A percentile compares a stretch with the other conserved stretches of the same genome.
Conservation (phyloP, 2,888 invertebrate genomes). For the Temnothorax rugatulus region DNA sequence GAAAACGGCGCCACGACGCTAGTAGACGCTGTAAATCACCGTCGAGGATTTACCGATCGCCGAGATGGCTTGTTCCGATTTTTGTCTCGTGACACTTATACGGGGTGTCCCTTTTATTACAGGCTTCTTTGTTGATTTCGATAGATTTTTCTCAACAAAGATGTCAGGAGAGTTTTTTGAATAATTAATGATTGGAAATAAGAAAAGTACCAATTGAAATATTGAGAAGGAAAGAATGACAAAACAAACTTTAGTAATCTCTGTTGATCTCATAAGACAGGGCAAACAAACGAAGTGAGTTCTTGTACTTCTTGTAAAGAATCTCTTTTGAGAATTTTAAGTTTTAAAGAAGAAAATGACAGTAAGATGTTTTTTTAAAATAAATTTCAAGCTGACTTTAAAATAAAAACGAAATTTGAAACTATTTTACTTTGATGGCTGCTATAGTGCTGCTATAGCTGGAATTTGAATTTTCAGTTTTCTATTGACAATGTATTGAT, state of each 20-base stretch:
- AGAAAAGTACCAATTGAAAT: not conserved
- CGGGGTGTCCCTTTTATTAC: not conserved
- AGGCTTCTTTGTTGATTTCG: not conserved
- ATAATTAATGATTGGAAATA: not conserved
- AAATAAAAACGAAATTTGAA: not conserved
- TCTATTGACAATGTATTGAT: constrained; percentile 4
- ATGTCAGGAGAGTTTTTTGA: not conserved
- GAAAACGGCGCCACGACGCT: constrained; percentile 36
- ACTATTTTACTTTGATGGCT: not conserved
- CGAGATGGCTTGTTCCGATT: constrained; percentile 51
- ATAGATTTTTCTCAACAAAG: constrained; percentile 4
- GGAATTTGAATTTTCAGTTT: not conserved
- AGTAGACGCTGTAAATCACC: constrained; percentile 55
- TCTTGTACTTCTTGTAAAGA: not conserved
- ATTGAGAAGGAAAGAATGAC: constrained; percentile 5
- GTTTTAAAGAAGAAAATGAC: not conserved
- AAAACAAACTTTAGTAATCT: not conserved
- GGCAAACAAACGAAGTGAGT: not conserved
- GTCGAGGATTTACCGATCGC: constrained; percentile 60
- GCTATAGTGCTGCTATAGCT: not conserved
- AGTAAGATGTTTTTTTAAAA: not conserved
- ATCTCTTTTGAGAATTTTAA: not conserved
- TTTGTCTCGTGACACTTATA: constrained; percentile 26
- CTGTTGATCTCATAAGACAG: not conserved
- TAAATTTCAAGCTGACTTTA: not conserved